A percentile compares a stretch with the other conserved stretches of the same genome.
phyloP scores from a whole-genome alignment of 2,797 vertebrate species.

The Hippopotamyrus pictus region DNA sequence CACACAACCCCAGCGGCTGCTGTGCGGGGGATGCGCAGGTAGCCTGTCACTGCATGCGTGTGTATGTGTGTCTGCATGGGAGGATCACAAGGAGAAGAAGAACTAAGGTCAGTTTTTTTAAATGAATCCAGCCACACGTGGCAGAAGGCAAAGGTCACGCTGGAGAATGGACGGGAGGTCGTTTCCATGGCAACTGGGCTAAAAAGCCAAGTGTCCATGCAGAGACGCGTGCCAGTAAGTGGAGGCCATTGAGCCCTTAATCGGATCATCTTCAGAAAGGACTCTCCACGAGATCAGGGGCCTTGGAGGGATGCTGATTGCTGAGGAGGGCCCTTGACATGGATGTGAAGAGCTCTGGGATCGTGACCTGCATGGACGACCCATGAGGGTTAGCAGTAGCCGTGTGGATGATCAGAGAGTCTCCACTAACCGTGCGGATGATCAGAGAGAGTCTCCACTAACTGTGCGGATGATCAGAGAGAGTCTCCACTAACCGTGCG shows the following conservation, averaged over 20 bases:
- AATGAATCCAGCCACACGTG: slow-evolving; percentile 17
- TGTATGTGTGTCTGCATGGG: not conserved
- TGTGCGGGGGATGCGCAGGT: not conserved
- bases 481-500: too few species aligned
- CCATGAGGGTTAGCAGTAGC: slow-evolving; percentile 8
- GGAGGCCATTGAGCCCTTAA: not conserved
- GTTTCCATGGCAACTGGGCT: slow-evolving; percentile 18
- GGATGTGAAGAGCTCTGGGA: not conserved
- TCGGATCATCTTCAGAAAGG: slow-evolving; percentile 10
- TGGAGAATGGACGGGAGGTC: slow-evolving; percentile 15
- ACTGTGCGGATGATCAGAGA: not conserved
- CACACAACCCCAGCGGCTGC: not conserved
- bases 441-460: not conserved
- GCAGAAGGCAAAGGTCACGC: slow-evolving; percentile 15
- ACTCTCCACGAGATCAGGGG: not conserved
- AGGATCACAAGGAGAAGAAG: not conserved
- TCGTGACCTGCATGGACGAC: slow-evolving; percentile 23
- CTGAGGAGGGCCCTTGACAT: not conserved
- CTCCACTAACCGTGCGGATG: not conserved
- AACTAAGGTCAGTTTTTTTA: slow-evolving; percentile 10
- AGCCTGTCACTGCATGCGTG: not conserved
- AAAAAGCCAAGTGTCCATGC: not conserved
- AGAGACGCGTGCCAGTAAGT: not conserved
- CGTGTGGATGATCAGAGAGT: not conserved
- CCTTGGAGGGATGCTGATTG: not conserved